Percentiles rank a stretch among this genome's conserved stretches.
Conservation (phyloP, 2,797 vertebrate genomes). For the Agapornis canus region DNA sequence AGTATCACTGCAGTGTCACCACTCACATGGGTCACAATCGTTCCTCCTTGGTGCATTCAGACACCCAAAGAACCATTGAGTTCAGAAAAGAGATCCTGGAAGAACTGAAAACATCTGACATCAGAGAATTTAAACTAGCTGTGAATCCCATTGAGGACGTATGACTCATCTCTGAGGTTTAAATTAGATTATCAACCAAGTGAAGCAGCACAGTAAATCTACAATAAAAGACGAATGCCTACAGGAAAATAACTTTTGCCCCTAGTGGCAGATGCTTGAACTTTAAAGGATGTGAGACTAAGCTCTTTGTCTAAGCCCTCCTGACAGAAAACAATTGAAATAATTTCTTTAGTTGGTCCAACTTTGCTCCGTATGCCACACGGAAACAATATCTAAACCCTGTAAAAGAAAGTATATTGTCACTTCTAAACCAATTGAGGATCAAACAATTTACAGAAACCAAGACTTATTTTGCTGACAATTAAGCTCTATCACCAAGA, state of each 20-base stretch:
- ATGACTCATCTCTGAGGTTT: conserved; percentile 71
- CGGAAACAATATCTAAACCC: conserved; percentile 62
- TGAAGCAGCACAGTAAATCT: conserved; percentile 57
- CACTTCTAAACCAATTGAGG: conserved; percentile 67
- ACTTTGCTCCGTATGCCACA: conserved; percentile 56
- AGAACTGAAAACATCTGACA: conserved; percentile 50
- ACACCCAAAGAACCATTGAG: not conserved
- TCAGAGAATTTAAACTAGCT: conserved; percentile 55
- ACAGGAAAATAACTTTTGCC: conserved; percentile 65
- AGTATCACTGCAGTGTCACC: not conserved
- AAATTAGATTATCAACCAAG: conserved; percentile 76
- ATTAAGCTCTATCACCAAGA: conserved; percentile 65
- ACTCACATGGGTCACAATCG: not conserved
- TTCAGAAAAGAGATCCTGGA: conserved; percentile 24
- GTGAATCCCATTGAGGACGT: conserved; percentile 66
- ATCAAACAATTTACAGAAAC: conserved; percentile 72
- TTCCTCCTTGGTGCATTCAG: not conserved
- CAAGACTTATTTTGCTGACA: conserved; percentile 74
- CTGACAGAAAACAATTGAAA: conserved; percentile 64
- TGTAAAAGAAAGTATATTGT: conserved; percentile 60
- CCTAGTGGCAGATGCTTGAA: conserved; percentile 64
- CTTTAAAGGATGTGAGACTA: conserved; percentile 69
- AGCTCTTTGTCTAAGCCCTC: conserved; percentile 68
- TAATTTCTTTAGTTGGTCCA: conserved; percentile 61
- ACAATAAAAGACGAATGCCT: conserved; percentile 68